A percentile compares a stretch with the other conserved stretches of the same genome.
Conservation (phyloP, 2,797 vertebrate genomes). For the Hoplostethus mediterraneus region DNA sequence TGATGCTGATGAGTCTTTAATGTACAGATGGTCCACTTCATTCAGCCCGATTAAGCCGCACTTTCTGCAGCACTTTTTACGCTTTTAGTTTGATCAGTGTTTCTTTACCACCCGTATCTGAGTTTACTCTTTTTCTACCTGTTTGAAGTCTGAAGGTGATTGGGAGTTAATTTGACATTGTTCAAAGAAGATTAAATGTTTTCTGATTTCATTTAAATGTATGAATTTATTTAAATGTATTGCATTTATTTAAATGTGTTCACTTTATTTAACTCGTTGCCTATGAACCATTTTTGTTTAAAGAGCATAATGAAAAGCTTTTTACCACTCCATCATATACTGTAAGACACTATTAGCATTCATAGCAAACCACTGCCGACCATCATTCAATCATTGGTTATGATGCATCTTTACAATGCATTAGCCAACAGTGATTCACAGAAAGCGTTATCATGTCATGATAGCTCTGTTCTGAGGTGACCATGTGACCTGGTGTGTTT, state of each 20-base stretch:
- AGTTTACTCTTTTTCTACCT: slow-evolving; percentile 28
- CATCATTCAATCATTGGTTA: slow-evolving; percentile 61
- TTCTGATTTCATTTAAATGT: slow-evolving; percentile 3
- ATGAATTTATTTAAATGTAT: no score
- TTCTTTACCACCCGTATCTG: slow-evolving; percentile 17
- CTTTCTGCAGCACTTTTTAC: slow-evolving; percentile 34
- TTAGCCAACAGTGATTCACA: slow-evolving; percentile 61
- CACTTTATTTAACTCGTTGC: no score
- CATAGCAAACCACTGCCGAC: slow-evolving; percentile 50
- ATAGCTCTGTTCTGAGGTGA: slow-evolving; percentile 69
- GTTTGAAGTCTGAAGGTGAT: not conserved
- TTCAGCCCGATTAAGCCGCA: slow-evolving; percentile 38
- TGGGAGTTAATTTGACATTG: not conserved
- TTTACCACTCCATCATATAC: slow-evolving; percentile 42
- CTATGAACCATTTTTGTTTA: slow-evolving; percentile 3
- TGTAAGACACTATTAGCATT: slow-evolving; percentile 49
- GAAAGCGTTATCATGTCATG: slow-evolving; percentile 59
- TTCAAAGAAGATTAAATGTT: slow-evolving; percentile 8
- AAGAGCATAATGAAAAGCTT: not conserved
- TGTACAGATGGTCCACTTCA: slow-evolving; percentile 65
- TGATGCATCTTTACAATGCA: slow-evolving; percentile 71
- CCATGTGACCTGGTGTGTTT: slow-evolving; percentile 72
- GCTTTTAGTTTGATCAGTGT: slow-evolving; percentile 33
- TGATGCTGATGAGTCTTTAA: slow-evolving; percentile 71
- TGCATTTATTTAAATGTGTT: no score